Evolutionary conservation across 2,797 vertebrate species (phyloP), one percentile per base, ranked within the genome.

Genomic region (Amazona finschi): DNA sequence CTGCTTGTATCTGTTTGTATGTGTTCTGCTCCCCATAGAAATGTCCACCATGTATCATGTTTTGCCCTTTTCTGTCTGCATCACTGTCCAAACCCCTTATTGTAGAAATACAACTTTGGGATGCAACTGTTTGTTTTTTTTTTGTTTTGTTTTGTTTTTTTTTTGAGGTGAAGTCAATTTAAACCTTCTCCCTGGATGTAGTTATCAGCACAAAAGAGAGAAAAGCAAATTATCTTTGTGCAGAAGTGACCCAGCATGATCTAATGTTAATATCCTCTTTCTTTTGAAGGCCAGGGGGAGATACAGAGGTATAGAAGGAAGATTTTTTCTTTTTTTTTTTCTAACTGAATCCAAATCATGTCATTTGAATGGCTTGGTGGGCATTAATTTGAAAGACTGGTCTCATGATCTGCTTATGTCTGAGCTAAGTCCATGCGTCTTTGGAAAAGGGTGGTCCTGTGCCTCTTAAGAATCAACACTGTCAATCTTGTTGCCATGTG

Each of bases 61-160:
- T 90, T 50, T 66, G 47, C 61, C 33, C 4, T 87, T 83, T 52
- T 14, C 19, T 73, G 75, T 79, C 47, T 58, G 25, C 28, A 25
- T 87, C 47, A 18, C 60, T 67, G 44, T 33, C 46, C 43, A 52
- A 33, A 60, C 17, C 8, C 15, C 18, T 79, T 78, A 21, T 19
- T 82, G 43, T 21, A 72, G 55, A 77, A 70, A 31, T 33, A 53
- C 15, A 65, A n/a, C 46, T 79, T 90, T 28, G 65, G 46, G 30
- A 43, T 8, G 3, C 50, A 50, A 47, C 3, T n/a, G 31, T 0
- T 12, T n/a, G n/a, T n/a, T 21, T 20, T 30, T 30, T 1, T 30
- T 71, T 65, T n/a, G 2, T 11, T 46, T 46, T 15, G 2, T 55
- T 7, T 1, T 27, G 64, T 41, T 71, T 65, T 1, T 30, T 33